Evolutionary conservation across 2,113 vertebrate species (phyloP).

Genomic region (Panthera uncia): DNA sequence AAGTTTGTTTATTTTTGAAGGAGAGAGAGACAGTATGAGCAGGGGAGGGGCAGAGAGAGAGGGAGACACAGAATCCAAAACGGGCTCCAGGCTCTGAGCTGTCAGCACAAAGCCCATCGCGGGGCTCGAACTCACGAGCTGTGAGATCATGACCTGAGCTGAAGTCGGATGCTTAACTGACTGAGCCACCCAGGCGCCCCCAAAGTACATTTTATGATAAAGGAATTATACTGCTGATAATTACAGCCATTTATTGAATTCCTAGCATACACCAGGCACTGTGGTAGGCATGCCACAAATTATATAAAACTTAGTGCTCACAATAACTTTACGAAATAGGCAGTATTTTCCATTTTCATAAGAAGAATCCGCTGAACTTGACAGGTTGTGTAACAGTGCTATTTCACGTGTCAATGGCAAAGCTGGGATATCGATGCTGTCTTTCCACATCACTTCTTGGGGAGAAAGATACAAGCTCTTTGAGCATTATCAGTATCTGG

Average conservation of each 20-base stretch:
- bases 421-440: neutral
- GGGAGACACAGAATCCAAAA: neutral
- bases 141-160: neutral
- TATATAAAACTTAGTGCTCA: neutral
- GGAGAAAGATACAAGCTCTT: neutral
- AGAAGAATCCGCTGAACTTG: neutral
- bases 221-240: neutral
- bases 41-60: neutral
- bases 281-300: neutral
- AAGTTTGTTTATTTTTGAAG: neutral
- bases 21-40: neutral
- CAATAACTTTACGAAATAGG: neutral
- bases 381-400: neutral
- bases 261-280: neutral
- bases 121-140: too few species aligned
- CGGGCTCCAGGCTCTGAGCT: too few species aligned
- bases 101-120: neutral
- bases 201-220: neutral
- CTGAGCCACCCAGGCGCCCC: neutral
- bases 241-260: neutral
- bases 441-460: neutral
- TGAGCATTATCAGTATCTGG: neutral
- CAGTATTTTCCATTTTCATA: neutral
- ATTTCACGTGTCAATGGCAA: neutral
- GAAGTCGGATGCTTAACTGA: neutral